Conservation (phyloP, 2,113 vertebrate species). For the Limnothrissa miodon region DNA sequence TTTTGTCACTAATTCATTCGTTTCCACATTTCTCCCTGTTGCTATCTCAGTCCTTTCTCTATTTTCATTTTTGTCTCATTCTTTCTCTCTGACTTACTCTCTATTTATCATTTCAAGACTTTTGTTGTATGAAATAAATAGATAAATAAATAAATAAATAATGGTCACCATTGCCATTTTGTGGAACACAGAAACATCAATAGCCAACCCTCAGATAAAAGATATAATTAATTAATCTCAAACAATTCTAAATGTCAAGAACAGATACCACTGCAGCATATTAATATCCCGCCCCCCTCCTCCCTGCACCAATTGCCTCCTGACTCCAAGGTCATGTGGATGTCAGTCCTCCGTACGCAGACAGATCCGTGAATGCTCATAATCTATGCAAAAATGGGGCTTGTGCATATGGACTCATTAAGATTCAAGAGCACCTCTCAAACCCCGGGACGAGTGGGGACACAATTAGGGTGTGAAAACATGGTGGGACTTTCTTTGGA, state of each 20-base stretch:
- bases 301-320: neutral
- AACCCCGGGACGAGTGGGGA: conserved; percentile 74
- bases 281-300: neutral
- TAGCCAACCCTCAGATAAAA: neutral
- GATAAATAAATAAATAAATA: no score
- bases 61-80: neutral
- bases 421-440: conserved; percentile 13
- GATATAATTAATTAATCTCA: conserved; percentile 70
- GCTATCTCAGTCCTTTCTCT: neutral
- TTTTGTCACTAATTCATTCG: neutral
- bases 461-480: conserved; percentile 58
- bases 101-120: neutral
- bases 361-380: neutral
- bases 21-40: neutral
- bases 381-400: neutral
- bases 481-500: neutral
- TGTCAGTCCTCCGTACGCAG: neutral
- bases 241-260: conserved; percentile 75
- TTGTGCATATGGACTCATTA: neutral
- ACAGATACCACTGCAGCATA: conserved; percentile 60
- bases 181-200: neutral
- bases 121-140: neutral
- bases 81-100: neutral
- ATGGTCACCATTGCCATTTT: neutral
- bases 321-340: neutral